A percentile compares a stretch with the other conserved stretches of the same genome.
These are phyloP conservation scores for Gnathonemus longibarbis DNA, from an alignment of 2,113 vertebrate species.

Conservation along the genomic window DNA sequence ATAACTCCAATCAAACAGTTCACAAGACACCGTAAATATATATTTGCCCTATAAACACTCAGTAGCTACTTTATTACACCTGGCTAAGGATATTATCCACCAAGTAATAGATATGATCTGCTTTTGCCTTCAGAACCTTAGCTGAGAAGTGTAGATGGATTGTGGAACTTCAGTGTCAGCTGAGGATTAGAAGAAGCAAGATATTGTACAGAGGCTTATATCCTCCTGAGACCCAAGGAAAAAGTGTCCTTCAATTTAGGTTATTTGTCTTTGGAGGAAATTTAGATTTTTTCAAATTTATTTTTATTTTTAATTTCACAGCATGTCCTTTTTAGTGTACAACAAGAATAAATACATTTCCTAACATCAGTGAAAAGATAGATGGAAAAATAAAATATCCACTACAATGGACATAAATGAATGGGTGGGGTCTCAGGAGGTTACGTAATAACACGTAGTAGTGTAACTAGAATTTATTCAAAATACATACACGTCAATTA, in stretches of 20 bases:
- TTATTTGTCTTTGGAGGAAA: no score
- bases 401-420: no score
- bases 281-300: no score
- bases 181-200: neutral
- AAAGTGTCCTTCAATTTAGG: no score
- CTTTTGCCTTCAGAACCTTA: neutral
- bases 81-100: neutral
- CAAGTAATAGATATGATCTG: neutral
- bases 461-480: neutral
- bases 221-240: neutral
- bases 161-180: neutral
- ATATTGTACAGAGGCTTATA: neutral
- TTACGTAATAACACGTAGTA: neutral
- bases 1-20: neutral
- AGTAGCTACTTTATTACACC: neutral
- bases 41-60: neutral
- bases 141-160: neutral
- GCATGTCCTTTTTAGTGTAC: no score
- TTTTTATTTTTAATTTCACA: no score
- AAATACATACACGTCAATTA: neutral
- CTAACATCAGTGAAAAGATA: no score
- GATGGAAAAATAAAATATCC: no score
- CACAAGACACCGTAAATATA: neutral
- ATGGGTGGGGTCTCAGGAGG: no score
- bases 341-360: no score